A percentile compares a stretch with the other conserved stretches of the same genome.
Evolutionary conservation across 2,113 vertebrate genomes (phyloP).

Genomic region (Ranitomeya imitator): DNA sequence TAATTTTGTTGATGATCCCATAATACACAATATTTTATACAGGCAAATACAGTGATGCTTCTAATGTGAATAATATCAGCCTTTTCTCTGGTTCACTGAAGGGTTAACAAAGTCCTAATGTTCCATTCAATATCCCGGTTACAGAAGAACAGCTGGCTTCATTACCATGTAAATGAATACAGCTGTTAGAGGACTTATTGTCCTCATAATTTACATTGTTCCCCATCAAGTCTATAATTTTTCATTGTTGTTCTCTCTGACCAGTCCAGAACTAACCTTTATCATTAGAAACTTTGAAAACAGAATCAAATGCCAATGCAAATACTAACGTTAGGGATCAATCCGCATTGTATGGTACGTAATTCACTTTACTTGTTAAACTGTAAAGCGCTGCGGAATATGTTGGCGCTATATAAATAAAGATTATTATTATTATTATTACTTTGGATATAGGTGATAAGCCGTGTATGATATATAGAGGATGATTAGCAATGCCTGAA

Average conservation of each 20-base stretch:
- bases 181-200: constrained; percentile 54
- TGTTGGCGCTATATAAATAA: too few species aligned
- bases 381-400: too few species aligned
- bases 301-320: neutral
- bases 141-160: constrained; percentile 50
- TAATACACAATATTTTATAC: neutral
- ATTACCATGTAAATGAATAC: constrained; percentile 55
- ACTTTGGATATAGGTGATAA: neutral
- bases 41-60: neutral
- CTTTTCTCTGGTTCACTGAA: neutral
- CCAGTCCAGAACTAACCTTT: constrained; percentile 46
- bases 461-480: too few species aligned
- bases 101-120: constrained; percentile 51
- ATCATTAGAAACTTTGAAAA: constrained; percentile 5
- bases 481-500: too few species aligned
- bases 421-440: too few species aligned
- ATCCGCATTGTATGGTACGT: neutral
- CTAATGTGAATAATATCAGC: neutral
- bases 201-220: constrained; percentile 55
- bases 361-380: neutral
- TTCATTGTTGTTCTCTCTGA: constrained; percentile 30
- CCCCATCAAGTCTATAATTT: constrained; percentile 51
- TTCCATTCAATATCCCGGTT: constrained; percentile 25
- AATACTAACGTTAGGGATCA: neutral
- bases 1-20: too few species aligned